phyloP scores from a whole-genome alignment of 1,140 invertebrate genomes.

The Microplitis mediator region DNA sequence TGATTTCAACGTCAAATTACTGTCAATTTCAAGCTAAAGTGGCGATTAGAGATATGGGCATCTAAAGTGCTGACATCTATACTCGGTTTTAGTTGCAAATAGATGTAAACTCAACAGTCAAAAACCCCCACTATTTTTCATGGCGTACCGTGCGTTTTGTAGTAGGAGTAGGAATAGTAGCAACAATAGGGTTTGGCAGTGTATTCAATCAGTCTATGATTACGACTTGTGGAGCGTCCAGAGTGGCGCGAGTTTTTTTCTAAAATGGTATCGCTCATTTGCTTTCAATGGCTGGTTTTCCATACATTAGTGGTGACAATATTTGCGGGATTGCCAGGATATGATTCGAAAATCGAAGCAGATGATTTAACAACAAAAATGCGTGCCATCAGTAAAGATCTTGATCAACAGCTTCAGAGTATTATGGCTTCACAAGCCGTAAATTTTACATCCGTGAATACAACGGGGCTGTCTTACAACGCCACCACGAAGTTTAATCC shows the following conservation, averaged over 20 bases:
- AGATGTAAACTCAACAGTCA: too few relatives aligned
- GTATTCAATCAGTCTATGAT: background rate
- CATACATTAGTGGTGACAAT: constrained; percentile 8
- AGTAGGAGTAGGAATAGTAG: too few relatives aligned
- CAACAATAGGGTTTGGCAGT: too few relatives aligned
- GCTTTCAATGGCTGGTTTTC: background rate
- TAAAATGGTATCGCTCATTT: constrained; percentile 7
- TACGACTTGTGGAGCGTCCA: constrained; percentile 16
- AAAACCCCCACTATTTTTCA: too few relatives aligned
- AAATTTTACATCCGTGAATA: constrained; percentile 56
- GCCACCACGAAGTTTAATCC: constrained; percentile 68
- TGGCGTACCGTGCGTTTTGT: too few relatives aligned
- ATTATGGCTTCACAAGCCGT: constrained; percentile 57
- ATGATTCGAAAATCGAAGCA: background rate
- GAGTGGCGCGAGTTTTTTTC: constrained; percentile 3
- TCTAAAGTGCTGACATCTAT: too few relatives aligned
- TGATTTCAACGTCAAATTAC: too few relatives aligned
- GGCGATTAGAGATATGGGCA: too few relatives aligned
- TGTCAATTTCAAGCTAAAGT: too few relatives aligned
- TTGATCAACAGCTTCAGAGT: constrained; percentile 57
- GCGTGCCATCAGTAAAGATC: constrained; percentile 55
- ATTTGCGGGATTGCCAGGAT: background rate
- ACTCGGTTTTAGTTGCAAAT: too few relatives aligned
- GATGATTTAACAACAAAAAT: constrained; percentile 45
- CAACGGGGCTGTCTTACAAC: constrained; percentile 60